Evolutionary conservation across 1,140 invertebrate genomes (phyloP).

Genomic region (Caenorhabditis briggsae): DNA sequence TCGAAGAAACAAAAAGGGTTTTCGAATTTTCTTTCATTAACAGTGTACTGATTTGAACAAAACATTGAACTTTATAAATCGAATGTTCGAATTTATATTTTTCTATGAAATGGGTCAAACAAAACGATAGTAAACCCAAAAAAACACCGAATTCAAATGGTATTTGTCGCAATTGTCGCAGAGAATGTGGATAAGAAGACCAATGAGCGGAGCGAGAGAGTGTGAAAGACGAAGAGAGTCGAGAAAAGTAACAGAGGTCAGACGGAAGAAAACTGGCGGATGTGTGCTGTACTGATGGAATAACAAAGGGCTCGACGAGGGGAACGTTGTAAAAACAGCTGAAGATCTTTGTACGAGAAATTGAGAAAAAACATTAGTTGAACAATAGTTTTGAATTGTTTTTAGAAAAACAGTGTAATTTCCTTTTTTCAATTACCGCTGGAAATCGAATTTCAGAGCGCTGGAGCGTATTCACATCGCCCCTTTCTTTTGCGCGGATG

Average conservation of each 20-base stretch:
- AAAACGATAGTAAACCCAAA: neutral
- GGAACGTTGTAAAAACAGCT: conserved; percentile 41
- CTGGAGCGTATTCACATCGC: neutral
- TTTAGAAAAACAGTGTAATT: neutral
- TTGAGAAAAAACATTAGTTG: neutral
- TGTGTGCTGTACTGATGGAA: neutral
- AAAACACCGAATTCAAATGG: conserved; percentile 28
- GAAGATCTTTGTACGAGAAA: neutral
- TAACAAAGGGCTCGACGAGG: conserved; percentile 2
- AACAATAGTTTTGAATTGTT: neutral
- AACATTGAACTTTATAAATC: too few relatives aligned
- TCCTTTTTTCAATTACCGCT: neutral
- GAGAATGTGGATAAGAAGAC: conserved; percentile 28
- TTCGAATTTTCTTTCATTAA: too few relatives aligned
- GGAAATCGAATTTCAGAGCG: neutral
- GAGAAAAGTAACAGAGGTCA: conserved; percentile 38
- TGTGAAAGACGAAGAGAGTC: neutral
- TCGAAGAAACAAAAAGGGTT: too few relatives aligned
- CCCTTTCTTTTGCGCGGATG: too few relatives aligned
- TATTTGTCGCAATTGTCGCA: conserved; percentile 43
- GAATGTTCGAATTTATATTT: too few relatives aligned
- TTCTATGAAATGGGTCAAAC: neutral
- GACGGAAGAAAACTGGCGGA: conserved; percentile 20
- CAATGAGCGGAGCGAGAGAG: neutral
- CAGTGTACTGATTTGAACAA: too few relatives aligned